Evolutionary conservation across 2,888 invertebrate species (phyloP).

Genomic region (Cantharis rustica): DNA sequence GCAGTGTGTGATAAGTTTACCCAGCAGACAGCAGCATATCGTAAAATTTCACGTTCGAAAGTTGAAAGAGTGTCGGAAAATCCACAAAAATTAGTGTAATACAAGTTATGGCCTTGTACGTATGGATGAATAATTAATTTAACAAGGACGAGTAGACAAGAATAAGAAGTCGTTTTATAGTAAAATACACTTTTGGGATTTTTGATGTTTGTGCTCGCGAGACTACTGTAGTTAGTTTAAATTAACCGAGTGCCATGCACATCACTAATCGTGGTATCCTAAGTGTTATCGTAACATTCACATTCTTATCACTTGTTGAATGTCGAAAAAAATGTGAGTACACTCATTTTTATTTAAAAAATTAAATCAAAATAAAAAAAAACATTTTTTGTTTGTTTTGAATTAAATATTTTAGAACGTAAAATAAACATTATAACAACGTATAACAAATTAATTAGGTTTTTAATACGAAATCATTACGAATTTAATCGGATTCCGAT

Average conservation of each 20-base stretch:
- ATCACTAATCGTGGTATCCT: constrained; percentile 11
- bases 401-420: neutral
- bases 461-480: neutral
- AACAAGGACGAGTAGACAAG: constrained; percentile 3
- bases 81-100: constrained; percentile 18
- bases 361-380: neutral
- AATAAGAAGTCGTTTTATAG: constrained; percentile 3
- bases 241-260: constrained; percentile 14
- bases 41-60: neutral
- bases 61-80: constrained; percentile 11
- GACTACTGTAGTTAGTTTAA: constrained; percentile 8
- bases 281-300: constrained; percentile 28
- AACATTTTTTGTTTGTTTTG: neutral
- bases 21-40: neutral
- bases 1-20: neutral
- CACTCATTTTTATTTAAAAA: constrained; percentile 1
- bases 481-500: neutral
- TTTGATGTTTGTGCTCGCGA: constrained; percentile 26
- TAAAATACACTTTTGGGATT: constrained; percentile 12
- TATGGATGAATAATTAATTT: constrained; percentile 5
- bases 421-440: neutral
- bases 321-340: constrained; percentile 38
- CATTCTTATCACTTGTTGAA: constrained; percentile 26
- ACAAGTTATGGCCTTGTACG: constrained; percentile 13
- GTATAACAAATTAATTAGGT: neutral